A percentile compares a stretch with the other conserved stretches of the same genome.
Conservation (phyloP, 2,113 vertebrate species). For the Lichenostomus cassidix region DNA sequence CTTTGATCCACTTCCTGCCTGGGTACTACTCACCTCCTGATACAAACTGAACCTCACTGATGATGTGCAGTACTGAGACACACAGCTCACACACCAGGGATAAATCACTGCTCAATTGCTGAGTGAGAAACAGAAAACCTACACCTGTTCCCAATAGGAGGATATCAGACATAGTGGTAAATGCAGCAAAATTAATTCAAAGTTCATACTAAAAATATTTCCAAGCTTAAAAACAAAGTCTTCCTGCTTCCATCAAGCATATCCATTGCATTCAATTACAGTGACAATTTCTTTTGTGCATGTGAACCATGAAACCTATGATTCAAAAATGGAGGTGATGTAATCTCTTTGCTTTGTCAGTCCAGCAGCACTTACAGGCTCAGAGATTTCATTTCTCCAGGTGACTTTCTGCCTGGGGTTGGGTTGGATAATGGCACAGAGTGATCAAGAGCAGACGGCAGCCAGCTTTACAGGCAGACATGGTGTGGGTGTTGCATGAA, state of each 20-base stretch:
- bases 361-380: background rate
- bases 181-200: background rate
- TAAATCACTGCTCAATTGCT: background rate
- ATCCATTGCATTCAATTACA: accelerated
- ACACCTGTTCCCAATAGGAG: background rate
- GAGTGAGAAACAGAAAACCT: background rate
- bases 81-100: background rate
- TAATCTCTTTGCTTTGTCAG: background rate
- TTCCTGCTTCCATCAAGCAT: background rate
- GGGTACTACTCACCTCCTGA: background rate
- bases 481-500: accelerated
- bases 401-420: background rate
- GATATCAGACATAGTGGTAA: background rate
- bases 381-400: background rate
- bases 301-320: background rate
- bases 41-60: background rate
- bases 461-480: background rate
- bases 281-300: background rate
- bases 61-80: background rate
- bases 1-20: background rate
- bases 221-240: background rate
- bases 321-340: background rate
- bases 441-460: background rate
- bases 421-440: background rate
- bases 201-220: background rate